Evolutionary conservation across 2,113 vertebrate species (phyloP).

Genomic region (Tetraodon nigroviridis): DNA sequence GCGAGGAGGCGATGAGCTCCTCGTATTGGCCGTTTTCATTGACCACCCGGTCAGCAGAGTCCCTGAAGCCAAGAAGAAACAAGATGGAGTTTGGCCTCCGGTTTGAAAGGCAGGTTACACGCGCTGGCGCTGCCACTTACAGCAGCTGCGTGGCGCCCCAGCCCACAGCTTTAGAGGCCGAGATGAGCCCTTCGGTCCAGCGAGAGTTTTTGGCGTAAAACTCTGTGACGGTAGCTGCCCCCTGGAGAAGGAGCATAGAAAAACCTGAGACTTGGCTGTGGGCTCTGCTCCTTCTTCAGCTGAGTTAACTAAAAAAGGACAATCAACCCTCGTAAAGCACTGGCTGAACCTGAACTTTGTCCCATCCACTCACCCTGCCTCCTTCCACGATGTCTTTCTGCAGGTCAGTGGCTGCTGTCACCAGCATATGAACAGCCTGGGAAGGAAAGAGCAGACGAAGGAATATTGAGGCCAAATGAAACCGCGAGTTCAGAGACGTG

Average conservation of each 20-base stretch:
- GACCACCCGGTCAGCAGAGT: conserved; percentile 88
- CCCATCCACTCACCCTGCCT: conserved; percentile 79
- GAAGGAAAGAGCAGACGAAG: conserved; percentile 15
- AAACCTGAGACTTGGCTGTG: neutral
- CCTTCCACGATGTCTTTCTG: conserved; percentile 95
- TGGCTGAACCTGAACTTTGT: neutral
- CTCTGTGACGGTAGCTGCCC: conserved; percentile 85
- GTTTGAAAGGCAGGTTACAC: neutral
- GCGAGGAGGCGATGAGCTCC: conserved; percentile 93
- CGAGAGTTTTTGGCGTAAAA: conserved; percentile 97
- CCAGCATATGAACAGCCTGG: conserved; percentile 85
- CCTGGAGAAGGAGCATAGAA: conserved; percentile 63
- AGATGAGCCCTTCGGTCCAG: conserved; percentile 96
- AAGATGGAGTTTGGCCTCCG: neutral
- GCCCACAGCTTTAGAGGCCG: conserved; percentile 93
- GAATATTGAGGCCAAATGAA: neutral
- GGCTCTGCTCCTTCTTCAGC: neutral
- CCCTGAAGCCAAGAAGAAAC: conserved; percentile 65
- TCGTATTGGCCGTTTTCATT: conserved; percentile 87
- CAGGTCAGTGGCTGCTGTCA: conserved; percentile 86
- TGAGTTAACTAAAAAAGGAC: neutral
- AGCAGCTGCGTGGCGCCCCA: conserved; percentile 95
- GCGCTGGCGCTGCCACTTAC: conserved; percentile 70
- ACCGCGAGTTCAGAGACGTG: neutral
- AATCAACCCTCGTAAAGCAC: neutral